Evolutionary conservation across 2,888 invertebrate species (phyloP).

Genomic region (Chymomyza fuscimana): DNA sequence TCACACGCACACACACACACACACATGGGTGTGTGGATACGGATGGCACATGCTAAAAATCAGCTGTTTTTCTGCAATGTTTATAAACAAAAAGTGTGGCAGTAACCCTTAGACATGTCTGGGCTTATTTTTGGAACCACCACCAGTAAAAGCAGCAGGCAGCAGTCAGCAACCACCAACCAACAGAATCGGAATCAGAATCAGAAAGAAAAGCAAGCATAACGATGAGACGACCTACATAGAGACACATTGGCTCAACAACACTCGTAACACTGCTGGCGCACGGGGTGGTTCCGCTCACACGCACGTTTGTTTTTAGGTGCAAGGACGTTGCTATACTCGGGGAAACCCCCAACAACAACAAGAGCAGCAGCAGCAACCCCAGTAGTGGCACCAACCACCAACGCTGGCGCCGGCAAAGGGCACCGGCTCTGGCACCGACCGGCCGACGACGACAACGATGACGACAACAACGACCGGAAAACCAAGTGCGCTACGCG

Average conservation of each 20-base stretch:
- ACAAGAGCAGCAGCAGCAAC: slow-evolving; percentile 29
- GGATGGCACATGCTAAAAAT: slow-evolving; percentile 52
- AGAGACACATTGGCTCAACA: slow-evolving; percentile 6
- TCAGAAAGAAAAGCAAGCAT: slow-evolving; percentile 1
- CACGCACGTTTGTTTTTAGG: slow-evolving; percentile 60
- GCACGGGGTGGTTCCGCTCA: slow-evolving; percentile 75
- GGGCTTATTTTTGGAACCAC: slow-evolving; percentile 69
- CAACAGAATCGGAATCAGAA: slow-evolving; percentile 26
- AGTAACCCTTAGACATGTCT: slow-evolving; percentile 61
- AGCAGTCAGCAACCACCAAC: slow-evolving; percentile 24
- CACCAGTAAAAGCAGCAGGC: slow-evolving; percentile 39
- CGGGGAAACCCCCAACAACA: slow-evolving; percentile 57
- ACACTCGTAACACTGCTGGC: slow-evolving; percentile 41
- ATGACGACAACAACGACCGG: slow-evolving; percentile 20
- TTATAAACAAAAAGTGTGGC: slow-evolving; percentile 66
- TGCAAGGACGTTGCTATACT: slow-evolving; percentile 65
- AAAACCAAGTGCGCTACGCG: slow-evolving; percentile 44
- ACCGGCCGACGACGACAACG: slow-evolving; percentile 42
- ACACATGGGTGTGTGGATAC: slow-evolving; percentile 27
- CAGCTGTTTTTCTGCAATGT: slow-evolving; percentile 71
- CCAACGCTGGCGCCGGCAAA: slow-evolving; percentile 25
- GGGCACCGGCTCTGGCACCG: slow-evolving; percentile 39
- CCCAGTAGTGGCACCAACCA: slow-evolving; percentile 40
- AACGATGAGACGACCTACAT: slow-evolving; percentile 14
- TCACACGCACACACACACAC: background rate